Conservation (phyloP, 2,113 vertebrate genomes). For the Indicator maculatus region DNA sequence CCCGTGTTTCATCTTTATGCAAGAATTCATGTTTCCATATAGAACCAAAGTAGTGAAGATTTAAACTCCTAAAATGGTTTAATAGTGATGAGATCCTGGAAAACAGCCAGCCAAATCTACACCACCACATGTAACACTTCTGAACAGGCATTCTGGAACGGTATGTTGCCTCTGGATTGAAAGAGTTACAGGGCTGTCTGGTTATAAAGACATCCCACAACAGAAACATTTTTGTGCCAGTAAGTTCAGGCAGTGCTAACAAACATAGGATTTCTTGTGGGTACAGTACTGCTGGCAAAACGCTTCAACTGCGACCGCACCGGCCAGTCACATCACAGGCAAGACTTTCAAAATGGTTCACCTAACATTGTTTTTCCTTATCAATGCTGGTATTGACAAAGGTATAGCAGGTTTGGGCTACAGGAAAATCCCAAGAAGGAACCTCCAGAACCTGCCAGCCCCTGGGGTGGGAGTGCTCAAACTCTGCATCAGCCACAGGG, state of each 20-base stretch:
- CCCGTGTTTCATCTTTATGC: neutral
- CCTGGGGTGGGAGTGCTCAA: neutral
- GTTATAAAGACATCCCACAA: neutral
- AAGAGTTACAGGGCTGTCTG: neutral
- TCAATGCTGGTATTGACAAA: neutral
- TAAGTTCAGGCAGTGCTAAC: neutral
- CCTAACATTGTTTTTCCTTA: neutral
- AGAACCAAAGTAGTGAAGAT: neutral
- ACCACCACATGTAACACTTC: neutral
- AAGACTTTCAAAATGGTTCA: neutral
- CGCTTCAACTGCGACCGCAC: neutral
- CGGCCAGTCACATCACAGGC: neutral
- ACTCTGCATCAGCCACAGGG: neutral
- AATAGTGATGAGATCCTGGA: neutral
- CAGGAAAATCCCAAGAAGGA: neutral
- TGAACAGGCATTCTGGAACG: neutral
- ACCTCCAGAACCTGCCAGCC: neutral
- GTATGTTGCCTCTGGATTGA: neutral
- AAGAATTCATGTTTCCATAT: neutral
- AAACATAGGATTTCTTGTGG: neutral
- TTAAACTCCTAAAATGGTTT: neutral
- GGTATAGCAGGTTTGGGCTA: neutral
- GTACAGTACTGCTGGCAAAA: neutral
- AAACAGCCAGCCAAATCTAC: neutral
- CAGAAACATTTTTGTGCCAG: rapidly evolving